These are phyloP conservation scores for Micromussa lordhowensis DNA, from an alignment of 92 coral and sea anemone species.

Conservation along the genomic window DNA sequence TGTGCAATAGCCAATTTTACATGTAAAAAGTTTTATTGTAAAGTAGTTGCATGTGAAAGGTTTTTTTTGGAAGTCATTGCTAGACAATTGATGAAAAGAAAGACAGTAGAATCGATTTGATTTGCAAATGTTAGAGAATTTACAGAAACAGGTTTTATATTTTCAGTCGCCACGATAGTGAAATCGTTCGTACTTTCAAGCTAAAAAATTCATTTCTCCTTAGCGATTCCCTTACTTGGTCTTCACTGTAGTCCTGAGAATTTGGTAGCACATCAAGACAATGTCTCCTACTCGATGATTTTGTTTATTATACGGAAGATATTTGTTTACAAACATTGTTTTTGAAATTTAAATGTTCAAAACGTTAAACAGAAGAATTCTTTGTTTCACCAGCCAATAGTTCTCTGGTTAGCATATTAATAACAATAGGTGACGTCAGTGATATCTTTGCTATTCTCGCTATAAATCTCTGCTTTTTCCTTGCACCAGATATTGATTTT, in stretches of 20 bases:
- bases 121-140: not conserved
- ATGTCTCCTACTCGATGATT: not conserved
- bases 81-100: too few relatives aligned
- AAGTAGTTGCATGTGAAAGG: too few relatives aligned
- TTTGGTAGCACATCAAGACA: not conserved
- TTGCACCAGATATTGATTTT: slow-evolving; percentile 2
- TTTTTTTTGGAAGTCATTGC: too few relatives aligned
- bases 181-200: not conserved
- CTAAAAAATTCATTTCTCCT: not conserved
- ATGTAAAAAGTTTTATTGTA: not conserved
- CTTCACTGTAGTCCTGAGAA: not conserved
- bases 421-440: too few relatives aligned
- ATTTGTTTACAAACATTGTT: too few relatives aligned
- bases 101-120: not conserved
- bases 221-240: not conserved
- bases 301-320: too few relatives aligned
- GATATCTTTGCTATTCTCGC: too few relatives aligned
- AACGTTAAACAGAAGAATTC: too few relatives aligned
- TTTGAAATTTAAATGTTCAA: too few relatives aligned
- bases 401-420: too few relatives aligned
- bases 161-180: not conserved
- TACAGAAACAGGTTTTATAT: not conserved
- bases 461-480: not conserved
- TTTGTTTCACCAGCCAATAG: too few relatives aligned
- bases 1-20: not conserved